Base-by-base conservation (phyloP, 2,888 invertebrate species). In the Lasius fuliginosus region DNA sequence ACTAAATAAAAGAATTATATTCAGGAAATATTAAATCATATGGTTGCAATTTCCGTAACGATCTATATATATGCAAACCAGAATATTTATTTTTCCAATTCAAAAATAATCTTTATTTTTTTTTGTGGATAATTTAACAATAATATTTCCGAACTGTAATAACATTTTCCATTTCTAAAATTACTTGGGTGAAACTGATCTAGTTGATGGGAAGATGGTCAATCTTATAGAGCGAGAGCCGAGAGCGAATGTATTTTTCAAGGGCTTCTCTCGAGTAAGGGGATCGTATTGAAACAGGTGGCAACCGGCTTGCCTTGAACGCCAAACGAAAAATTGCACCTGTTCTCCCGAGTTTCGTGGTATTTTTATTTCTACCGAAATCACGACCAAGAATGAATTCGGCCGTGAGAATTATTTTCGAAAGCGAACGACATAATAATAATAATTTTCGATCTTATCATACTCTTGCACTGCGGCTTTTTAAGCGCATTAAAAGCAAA, bases 301-400 rank as follows among this genome's bases (percentile, higher is more conserved):
- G 92, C 88, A 77, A 89, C 89, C 85, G 89, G 92, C 90, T 92
- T 87, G 89, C 92, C 92, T 92, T 92, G 92, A 89, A 83, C 87
- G 69, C 73, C 83, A 58, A 68, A 86, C 86, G 87, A 90, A 88
- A 89, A 90, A 89, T 90, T 90, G 86, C 90, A 89, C 89, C 89
- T 89, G 89, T 88, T 86, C 86, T 42, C 85, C 76, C 58, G 68
- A 75, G 89, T 84, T 85, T 62, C 74, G 85, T 85, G 79, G 62
- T 83, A 85, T 83, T 85, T 86, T 85, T 85, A 85, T 85, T 87
- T 87, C 87, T 69, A 62, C 65, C 81, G 49, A 87, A 89, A 85
- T 85, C 85, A 53, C 60, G 75, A n/a, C 40, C 68, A 68, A 23
- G 49, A 64, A 46, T 36, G 87, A 85, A 84, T 82, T 46, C 69